phyloP scores from a whole-genome alignment of 2,113 vertebrate genomes.

The Corydoras maculifer region DNA sequence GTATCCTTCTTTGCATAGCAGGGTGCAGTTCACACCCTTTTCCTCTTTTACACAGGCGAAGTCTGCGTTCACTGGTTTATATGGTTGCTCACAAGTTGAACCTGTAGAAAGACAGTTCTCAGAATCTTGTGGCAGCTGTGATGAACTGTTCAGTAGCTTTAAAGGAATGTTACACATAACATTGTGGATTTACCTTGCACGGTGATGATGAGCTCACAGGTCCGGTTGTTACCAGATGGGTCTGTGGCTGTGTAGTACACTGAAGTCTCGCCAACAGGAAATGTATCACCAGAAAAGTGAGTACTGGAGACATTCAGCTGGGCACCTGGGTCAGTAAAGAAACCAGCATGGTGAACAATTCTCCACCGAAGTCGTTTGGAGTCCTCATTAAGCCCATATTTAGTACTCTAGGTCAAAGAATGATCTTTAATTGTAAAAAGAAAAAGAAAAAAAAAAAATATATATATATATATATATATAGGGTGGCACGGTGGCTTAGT shows the following conservation, averaged over 20 bases:
- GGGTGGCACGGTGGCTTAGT: too few species aligned
- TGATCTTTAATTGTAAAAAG: too few species aligned
- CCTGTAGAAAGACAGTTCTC: conserved; percentile 56
- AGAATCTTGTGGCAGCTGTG: too few species aligned
- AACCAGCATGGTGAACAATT: background rate
- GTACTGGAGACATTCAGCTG: conserved; percentile 70
- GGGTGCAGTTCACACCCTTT: conserved; percentile 79
- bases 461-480: too few species aligned
- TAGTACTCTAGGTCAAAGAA: too few species aligned
- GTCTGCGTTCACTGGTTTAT: conserved; percentile 80
- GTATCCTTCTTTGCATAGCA: conserved; percentile 82
- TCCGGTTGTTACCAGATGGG: conserved; percentile 84
- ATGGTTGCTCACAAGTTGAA: conserved; percentile 82
- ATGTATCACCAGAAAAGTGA: conserved; percentile 75
- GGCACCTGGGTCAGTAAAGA: conserved; percentile 59
- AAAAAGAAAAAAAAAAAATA: too few species aligned
- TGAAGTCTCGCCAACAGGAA: conserved; percentile 79
- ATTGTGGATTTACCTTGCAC: conserved; percentile 71
- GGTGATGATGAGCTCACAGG: conserved; percentile 80
- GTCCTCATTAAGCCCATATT: too few species aligned
- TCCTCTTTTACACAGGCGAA: conserved; percentile 76
- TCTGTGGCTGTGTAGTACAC: conserved; percentile 82
- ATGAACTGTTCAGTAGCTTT: too few species aligned
- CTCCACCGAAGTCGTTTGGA: too few species aligned
- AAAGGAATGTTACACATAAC: too few species aligned